These are phyloP conservation scores for Tretioscincus oriximinensis DNA, from an alignment of 2,113 vertebrate species.

Conservation along the genomic window DNA sequence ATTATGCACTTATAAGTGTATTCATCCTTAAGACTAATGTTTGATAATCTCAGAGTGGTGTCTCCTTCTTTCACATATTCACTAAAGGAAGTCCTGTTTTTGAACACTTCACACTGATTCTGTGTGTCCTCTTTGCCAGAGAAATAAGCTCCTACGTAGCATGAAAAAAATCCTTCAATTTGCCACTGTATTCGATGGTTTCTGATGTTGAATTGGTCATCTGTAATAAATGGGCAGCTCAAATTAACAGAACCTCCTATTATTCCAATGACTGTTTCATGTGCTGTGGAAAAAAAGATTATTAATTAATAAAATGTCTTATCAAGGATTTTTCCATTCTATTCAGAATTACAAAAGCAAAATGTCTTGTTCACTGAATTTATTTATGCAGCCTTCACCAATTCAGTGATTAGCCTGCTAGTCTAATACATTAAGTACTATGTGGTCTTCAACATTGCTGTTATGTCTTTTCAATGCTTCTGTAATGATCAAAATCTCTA, in stretches of 20 bases:
- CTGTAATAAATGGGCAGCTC: slow-evolving; percentile 29
- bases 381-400: too few species aligned
- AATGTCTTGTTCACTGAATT: background rate
- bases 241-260: slow-evolving; percentile 54
- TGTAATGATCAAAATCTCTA: too few species aligned
- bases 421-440: too few species aligned
- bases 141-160: slow-evolving; percentile 57
- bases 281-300: slow-evolving; percentile 37
- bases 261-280: slow-evolving; percentile 31
- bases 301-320: too few species aligned
- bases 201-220: background rate
- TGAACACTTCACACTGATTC: slow-evolving; percentile 38
- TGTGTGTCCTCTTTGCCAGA: slow-evolving; percentile 20
- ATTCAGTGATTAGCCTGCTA: too few species aligned
- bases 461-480: too few species aligned
- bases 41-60: slow-evolving; percentile 65
- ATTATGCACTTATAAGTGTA: slow-evolving; percentile 63
- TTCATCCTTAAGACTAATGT: slow-evolving; percentile 56
- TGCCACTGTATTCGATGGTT: slow-evolving; percentile 68
- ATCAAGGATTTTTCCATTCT: background rate
- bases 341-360: background rate
- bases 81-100: slow-evolving; percentile 45
- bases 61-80: slow-evolving; percentile 45
- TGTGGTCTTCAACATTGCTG: too few species aligned
- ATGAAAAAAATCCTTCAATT: background rate